phyloP scores from a whole-genome alignment of 1,140 invertebrate species.

The Apocrypta bakeri region DNA sequence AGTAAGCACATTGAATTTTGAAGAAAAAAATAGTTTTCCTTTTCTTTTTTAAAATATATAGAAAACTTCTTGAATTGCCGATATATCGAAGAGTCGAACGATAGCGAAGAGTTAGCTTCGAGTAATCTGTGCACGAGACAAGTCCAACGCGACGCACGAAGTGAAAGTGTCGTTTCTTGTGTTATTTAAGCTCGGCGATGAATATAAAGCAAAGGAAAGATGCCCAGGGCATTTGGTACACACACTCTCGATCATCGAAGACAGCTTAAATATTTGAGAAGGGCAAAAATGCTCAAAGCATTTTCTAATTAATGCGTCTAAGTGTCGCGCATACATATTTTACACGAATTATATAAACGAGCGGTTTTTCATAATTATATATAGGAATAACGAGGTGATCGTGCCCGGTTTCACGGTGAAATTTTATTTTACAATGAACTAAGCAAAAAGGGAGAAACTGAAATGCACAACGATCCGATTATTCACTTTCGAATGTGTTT shows the following conservation, averaged over 20 bases:
- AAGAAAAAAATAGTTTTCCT: not conserved
- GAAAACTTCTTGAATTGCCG: not conserved
- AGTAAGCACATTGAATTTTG: too few species aligned
- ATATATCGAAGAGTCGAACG: not conserved
- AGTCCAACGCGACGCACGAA: not conserved
- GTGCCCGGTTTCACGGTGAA: too few species aligned
- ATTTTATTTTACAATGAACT: not conserved
- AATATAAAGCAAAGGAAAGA: not conserved
- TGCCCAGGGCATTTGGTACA: not conserved
- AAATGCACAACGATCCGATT: not conserved
- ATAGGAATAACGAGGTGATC: too few species aligned
- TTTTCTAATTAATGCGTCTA: too few species aligned
- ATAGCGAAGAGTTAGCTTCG: not conserved
- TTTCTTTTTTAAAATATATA: not conserved
- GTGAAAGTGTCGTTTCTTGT: not conserved
- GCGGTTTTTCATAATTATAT: too few species aligned
- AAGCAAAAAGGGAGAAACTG: too few species aligned
- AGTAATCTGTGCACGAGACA: not conserved
- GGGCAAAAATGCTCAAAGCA: not conserved
- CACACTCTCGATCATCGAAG: not conserved
- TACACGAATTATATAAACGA: too few species aligned
- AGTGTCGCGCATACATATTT: too few species aligned
- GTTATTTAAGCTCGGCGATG: not conserved
- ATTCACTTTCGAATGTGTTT: not conserved
- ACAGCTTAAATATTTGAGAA: not conserved